Evolutionary conservation across 2,797 vertebrate genomes (phyloP), one percentile per base, ranked within the genome.

Genomic region (Tinamus major): DNA sequence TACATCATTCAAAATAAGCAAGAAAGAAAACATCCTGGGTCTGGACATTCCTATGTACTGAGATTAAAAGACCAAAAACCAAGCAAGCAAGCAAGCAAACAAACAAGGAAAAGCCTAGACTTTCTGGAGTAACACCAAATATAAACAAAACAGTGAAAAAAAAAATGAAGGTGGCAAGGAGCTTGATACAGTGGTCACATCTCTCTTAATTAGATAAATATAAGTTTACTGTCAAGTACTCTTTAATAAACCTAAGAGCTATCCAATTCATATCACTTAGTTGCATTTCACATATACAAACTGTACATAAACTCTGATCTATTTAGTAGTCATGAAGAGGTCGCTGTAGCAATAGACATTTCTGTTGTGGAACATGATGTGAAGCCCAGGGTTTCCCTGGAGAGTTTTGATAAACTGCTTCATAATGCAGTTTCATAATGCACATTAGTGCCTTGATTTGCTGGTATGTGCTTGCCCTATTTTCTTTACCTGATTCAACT

Each of bases 151-250:
- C 19, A 83, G 63, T 19, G 75, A 65, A 78, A 90, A 77, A 37
- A 13, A 79, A 29, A 35, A n/a, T n/a, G 8, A 14, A 21, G 13
- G 8, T 86, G 5, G 15, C 53, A 68, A 31, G 37, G 13, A 90
- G 55, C 11, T 24, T 59, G 27, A 1, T 81, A 35, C 27, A 56
- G 27, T 55, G 9, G n/a, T 31, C 87, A 74, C 14, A 76, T 93
- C 85, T 89, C n/a, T 94, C 85, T 94, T 91, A 81, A 70, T 91
- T 91, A 88, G 10, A 23, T 81, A 79, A 93, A 92, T 58, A 8
- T 5, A 79, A 79, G 55, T 55, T 74, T 79, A 55, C 77, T 71
- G 27, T 63, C 69, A 88, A 72, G 64, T 72, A 88, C 18, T 61
- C n/a, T 67, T 87, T 81, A 72, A 91, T 67, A 91, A 88, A 79